Conservation (phyloP, 2,888 invertebrate species). For the Epicampocera succincta region DNA sequence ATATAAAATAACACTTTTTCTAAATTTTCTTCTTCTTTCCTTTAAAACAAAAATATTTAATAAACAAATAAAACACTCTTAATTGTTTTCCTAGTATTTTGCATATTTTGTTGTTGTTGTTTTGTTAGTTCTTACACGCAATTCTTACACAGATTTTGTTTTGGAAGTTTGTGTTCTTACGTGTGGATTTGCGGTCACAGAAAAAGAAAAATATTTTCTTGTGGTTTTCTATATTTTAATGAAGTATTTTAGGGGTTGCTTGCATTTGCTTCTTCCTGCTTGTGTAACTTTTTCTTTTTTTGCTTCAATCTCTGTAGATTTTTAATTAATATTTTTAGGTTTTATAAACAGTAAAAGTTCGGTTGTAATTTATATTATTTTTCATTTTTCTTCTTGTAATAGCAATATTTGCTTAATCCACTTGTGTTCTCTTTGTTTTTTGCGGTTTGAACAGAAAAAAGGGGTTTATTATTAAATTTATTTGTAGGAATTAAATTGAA, state of each 20-base stretch:
- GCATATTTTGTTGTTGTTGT: not conserved
- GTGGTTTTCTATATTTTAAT: slow-evolving; percentile 50
- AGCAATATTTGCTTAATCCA: not conserved
- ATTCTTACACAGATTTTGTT: slow-evolving; percentile 7
- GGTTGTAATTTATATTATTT: slow-evolving; percentile 11
- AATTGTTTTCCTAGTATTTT: slow-evolving; percentile 28
- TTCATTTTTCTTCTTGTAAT: not conserved
- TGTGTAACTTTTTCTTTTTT: not conserved
- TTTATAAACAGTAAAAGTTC: slow-evolving; percentile 38
- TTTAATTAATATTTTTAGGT: slow-evolving; percentile 58
- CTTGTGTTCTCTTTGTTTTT: not conserved
- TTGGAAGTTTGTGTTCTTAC: slow-evolving; percentile 3
- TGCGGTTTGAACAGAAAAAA: not conserved
- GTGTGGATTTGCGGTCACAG: slow-evolving; percentile 9
- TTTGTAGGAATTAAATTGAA: slow-evolving; percentile 27
- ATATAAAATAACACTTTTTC: not conserved
- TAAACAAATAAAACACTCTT: slow-evolving; percentile 27
- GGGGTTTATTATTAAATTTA: slow-evolving; percentile 1
- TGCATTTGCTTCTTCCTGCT: not conserved
- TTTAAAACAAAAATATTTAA: not conserved
- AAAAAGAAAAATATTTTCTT: slow-evolving; percentile 12
- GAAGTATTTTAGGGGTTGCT: slow-evolving; percentile 38
- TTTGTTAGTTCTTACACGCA: not conserved
- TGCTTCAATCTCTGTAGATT: slow-evolving; percentile 12
- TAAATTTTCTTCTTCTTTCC: not conserved